Conservation (phyloP, 1,140 invertebrate genomes). For the Orius insidiosus region DNA sequence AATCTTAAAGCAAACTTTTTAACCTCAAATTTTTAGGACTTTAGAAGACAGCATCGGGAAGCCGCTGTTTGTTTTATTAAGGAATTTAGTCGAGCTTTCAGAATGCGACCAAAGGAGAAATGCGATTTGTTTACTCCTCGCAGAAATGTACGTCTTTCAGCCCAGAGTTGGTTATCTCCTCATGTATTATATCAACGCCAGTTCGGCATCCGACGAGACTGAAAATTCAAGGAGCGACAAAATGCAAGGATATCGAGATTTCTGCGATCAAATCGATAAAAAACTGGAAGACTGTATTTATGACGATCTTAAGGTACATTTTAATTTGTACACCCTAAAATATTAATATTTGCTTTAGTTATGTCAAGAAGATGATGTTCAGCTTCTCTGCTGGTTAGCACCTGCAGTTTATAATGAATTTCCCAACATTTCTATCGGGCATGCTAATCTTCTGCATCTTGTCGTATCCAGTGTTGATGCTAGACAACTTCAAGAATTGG, state of each 20-base stretch:
- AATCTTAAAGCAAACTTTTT: neutral
- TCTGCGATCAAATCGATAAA: slow-evolving; percentile 62
- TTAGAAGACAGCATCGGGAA: slow-evolving; percentile 59
- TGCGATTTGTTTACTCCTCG: slow-evolving; percentile 49
- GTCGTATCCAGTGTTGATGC: slow-evolving; percentile 80
- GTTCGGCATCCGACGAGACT: slow-evolving; percentile 32
- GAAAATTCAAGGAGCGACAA: slow-evolving; percentile 48
- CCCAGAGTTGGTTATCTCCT: slow-evolving; percentile 66
- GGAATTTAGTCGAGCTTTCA: slow-evolving; percentile 47
- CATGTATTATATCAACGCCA: slow-evolving; percentile 71
- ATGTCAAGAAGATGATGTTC: slow-evolving; percentile 74
- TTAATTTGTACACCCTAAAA: neutral
- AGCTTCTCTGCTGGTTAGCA: slow-evolving; percentile 73
- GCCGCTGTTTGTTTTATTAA: slow-evolving; percentile 65
- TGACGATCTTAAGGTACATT: slow-evolving; percentile 50
- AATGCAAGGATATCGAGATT: slow-evolving; percentile 65
- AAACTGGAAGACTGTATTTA: slow-evolving; percentile 60
- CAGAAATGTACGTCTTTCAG: slow-evolving; percentile 53
- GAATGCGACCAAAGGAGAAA: slow-evolving; percentile 63
- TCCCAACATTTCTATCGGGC: slow-evolving; percentile 66
- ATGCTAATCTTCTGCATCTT: slow-evolving; percentile 66
- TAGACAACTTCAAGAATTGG: slow-evolving; percentile 69
- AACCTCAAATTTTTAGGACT: slow-evolving; percentile 19
- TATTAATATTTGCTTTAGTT: slow-evolving; percentile 27
- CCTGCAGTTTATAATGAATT: slow-evolving; percentile 85